phyloP scores from a whole-genome alignment of 2,797 vertebrate genomes.

The Pseudochirops corinnae region DNA sequence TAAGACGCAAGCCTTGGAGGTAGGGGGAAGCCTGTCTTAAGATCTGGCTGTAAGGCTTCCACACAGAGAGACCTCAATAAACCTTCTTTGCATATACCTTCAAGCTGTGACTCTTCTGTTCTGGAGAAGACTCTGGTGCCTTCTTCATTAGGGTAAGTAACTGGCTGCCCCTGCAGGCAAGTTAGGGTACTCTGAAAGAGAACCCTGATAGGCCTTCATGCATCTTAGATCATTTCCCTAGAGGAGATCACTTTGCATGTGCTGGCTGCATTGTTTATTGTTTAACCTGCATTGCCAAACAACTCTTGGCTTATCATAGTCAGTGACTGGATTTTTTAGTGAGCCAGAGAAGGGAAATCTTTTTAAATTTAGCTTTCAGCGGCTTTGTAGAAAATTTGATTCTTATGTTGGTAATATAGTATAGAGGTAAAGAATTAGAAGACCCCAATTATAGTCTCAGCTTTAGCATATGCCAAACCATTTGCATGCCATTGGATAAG shows the following conservation, averaged over 20 bases:
- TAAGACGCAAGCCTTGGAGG: too few relatives aligned
- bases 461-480: neutral
- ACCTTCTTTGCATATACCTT: too few relatives aligned
- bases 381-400: neutral
- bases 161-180: too few relatives aligned
- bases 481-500: neutral
- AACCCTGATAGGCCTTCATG: neutral
- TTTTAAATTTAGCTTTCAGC: neutral
- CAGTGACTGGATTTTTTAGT: neutral
- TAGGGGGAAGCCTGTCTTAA: too few relatives aligned
- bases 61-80: too few relatives aligned
- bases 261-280: neutral
- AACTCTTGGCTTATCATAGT: neutral
- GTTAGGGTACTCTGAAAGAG: too few relatives aligned
- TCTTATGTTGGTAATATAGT: neutral
- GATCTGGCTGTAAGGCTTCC: too few relatives aligned
- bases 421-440: neutral
- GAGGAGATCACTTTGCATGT: neutral
- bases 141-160: too few relatives aligned
- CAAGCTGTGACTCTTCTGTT: too few relatives aligned
- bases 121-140: too few relatives aligned
- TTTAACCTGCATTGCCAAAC: neutral
- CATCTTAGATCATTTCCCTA: neutral
- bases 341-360: neutral
- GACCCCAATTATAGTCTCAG: neutral